Conservation (phyloP, 2,113 vertebrate genomes). For the Machaerirhynchus nigripectus region DNA sequence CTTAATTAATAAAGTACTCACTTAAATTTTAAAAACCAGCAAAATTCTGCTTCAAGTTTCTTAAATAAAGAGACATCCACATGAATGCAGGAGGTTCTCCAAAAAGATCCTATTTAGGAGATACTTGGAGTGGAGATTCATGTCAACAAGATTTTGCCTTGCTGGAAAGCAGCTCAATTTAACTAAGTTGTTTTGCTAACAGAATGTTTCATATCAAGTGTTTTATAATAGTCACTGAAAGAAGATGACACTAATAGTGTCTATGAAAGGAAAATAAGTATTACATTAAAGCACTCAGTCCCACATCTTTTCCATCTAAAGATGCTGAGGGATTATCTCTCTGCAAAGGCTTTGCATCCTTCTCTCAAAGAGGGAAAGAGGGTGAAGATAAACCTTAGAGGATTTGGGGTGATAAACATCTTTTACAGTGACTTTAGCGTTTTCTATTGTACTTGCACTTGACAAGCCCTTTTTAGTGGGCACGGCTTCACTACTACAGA, state of each 20-base stretch:
- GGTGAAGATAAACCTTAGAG: conserved; percentile 28
- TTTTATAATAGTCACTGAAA: not conserved
- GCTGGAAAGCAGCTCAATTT: conserved; percentile 21
- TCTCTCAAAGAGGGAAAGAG: conserved; percentile 2
- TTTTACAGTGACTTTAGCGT: not conserved
- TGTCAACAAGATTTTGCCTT: not conserved
- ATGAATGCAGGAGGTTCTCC: not conserved
- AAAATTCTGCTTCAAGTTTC: conserved; percentile 24
- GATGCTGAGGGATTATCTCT: conserved; percentile 57
- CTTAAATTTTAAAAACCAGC: not conserved
- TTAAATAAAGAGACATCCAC: not conserved
- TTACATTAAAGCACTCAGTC: conserved; percentile 27
- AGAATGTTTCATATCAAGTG: not conserved
- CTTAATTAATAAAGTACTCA: not conserved
- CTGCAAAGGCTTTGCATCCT: conserved; percentile 37
- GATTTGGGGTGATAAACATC: conserved; percentile 37
- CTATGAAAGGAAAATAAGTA: conserved; percentile 14
- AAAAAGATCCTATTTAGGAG: not conserved
- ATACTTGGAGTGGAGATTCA: not conserved
- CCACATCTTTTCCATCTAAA: conserved; percentile 47
- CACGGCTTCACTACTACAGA: not conserved
- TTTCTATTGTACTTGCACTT: not conserved
- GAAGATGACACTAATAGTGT: conserved; percentile 20
- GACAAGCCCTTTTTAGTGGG: not conserved
- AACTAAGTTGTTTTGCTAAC: conserved; percentile 4